A percentile compares a stretch with the other conserved stretches of the same genome.
These are phyloP conservation scores for Agapostemon virescens DNA, from an alignment of 2,888 invertebrate species.

Conservation along the genomic window DNA sequence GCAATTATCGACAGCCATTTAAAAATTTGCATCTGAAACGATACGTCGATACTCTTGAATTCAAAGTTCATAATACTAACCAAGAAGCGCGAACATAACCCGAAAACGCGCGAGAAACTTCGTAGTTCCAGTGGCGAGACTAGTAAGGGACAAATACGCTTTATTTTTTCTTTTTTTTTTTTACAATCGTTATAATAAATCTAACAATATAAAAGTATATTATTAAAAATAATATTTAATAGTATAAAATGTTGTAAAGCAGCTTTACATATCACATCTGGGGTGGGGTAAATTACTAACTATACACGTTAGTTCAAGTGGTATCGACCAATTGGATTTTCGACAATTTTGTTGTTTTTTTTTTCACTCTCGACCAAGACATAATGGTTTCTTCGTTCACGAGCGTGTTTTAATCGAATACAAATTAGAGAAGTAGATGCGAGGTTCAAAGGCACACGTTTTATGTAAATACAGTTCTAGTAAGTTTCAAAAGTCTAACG, in stretches of 20 bases:
- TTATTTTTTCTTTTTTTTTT: constrained; percentile 64
- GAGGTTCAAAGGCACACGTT: neutral
- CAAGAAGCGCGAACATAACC: too few relatives aligned
- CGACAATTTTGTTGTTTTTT: neutral
- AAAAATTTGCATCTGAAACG: too few relatives aligned
- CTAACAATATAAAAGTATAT: constrained; percentile 74
- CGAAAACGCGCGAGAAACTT: neutral
- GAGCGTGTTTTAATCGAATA: neutral
- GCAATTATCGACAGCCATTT: too few relatives aligned
- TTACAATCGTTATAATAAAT: constrained; percentile 74
- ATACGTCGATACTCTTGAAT: too few relatives aligned
- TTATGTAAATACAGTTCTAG: neutral
- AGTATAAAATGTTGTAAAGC: constrained; percentile 78
- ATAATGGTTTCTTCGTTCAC: too few relatives aligned
- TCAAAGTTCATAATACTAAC: neutral
- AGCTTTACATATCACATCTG: constrained; percentile 80
- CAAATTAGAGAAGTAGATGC: constrained; percentile 11
- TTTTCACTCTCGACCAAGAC: neutral
- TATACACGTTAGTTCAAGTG: constrained; percentile 51
- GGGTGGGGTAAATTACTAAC: constrained; percentile 72
- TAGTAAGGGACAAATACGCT: constrained; percentile 63
- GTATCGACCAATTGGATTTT: constrained; percentile 53
- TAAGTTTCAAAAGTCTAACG: neutral
- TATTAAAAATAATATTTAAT: constrained; percentile 74
- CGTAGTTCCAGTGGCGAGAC: neutral